These are phyloP conservation scores for Noctua comes DNA, from an alignment of 2,888 invertebrate species.

Conservation along the genomic window DNA sequence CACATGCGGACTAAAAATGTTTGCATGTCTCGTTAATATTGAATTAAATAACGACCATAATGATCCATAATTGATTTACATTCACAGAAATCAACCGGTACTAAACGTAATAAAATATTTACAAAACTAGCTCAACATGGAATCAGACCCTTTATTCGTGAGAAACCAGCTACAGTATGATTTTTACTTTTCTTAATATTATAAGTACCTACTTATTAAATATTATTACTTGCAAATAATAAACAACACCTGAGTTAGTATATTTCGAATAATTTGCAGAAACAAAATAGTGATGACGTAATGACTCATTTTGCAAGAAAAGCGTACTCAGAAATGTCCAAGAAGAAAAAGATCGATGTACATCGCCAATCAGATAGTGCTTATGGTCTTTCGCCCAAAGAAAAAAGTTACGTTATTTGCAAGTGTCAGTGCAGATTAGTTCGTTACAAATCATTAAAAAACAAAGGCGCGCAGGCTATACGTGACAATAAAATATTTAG, in stretches of 20 bases:
- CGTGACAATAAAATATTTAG: constrained; percentile 89
- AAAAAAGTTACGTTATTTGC: constrained; percentile 80
- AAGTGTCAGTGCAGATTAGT: constrained; percentile 77
- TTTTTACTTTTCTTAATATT: constrained; percentile 1
- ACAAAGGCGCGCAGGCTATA: constrained; percentile 86
- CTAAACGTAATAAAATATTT: constrained; percentile 15
- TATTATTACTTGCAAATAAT: background rate
- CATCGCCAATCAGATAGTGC: constrained; percentile 62
- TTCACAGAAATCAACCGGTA: constrained; percentile 36
- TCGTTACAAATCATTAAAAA: constrained; percentile 81
- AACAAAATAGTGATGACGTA: constrained; percentile 27
- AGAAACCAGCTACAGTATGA: constrained; percentile 23
- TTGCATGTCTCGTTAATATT: background rate
- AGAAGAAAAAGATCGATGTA: constrained; percentile 46
- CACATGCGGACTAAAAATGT: background rate
- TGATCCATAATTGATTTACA: background rate
- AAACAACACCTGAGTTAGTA: background rate
- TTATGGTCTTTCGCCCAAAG: constrained; percentile 80
- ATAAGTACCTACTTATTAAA: background rate
- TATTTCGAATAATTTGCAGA: constrained; percentile 46
- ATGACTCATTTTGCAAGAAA: constrained; percentile 68
- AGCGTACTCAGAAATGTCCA: constrained; percentile 1
- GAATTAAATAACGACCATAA: background rate
- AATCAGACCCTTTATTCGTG: background rate
- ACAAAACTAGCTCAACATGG: constrained; percentile 24